Conservation (phyloP, 1,140 invertebrate genomes). For the Drosophila eugracilis region DNA sequence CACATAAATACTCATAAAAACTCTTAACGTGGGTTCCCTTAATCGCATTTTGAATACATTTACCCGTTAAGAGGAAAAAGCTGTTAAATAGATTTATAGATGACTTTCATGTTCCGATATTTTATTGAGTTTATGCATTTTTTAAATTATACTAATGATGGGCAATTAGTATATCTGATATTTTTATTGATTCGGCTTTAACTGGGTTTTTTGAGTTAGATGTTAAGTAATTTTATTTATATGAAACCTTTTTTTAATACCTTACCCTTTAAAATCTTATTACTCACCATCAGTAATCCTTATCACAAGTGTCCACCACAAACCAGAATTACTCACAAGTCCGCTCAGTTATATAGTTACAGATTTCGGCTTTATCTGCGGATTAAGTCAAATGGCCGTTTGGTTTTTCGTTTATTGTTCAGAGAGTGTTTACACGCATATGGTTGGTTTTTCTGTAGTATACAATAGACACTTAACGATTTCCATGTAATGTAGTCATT, state of each 20-base stretch:
- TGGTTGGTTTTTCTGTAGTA: conserved; percentile 43
- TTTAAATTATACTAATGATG: conserved; percentile 33
- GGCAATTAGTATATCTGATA: conserved; percentile 8
- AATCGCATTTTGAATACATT: conserved; percentile 36
- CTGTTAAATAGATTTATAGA: conserved; percentile 52
- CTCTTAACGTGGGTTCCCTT: conserved; percentile 43
- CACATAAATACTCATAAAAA: conserved; percentile 58
- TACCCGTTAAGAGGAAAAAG: conserved; percentile 28
- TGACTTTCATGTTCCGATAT: conserved; percentile 12
- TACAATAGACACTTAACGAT: conserved; percentile 73
- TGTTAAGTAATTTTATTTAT: no score
- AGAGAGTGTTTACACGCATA: conserved; percentile 56
- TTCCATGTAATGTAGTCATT: conserved; percentile 44
- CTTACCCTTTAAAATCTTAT: not conserved
- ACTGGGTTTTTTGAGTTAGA: no score
- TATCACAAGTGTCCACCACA: not conserved
- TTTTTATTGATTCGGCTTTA: not conserved
- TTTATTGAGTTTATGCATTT: conserved; percentile 29
- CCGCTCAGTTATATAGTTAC: conserved; percentile 11
- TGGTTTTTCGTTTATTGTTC: conserved; percentile 57
- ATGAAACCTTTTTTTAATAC: no score
- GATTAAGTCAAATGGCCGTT: conserved; percentile 60
- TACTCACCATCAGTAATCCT: not conserved
- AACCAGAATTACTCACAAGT: not conserved
- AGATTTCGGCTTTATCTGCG: conserved; percentile 32